Base-by-base conservation (phyloP, 1,140 invertebrate species). In the Drosophila cardini region DNA sequence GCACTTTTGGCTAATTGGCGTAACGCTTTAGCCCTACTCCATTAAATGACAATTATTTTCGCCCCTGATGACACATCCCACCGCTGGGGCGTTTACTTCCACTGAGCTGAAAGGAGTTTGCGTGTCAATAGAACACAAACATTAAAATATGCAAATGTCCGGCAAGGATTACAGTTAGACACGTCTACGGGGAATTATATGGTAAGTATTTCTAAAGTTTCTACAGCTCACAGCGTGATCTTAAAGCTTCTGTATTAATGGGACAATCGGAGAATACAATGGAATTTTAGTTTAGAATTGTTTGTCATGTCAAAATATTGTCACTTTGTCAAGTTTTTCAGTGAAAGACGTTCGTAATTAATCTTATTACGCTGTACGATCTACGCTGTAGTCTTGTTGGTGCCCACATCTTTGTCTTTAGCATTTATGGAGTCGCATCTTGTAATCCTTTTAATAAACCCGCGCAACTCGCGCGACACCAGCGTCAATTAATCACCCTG, bases 391-490 rank as follows among this genome's bases (percentile, higher is more conserved):
- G 42, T 38, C 30, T 10, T 46, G 4, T 32, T 42, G 46, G 53
- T 71, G 62, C 43, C 58, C 16, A 55, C 60, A 50, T 74, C 43
- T 38, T 26, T 50, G 56, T 38, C 34, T 26, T 26, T 43, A 65
- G 55, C 69, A 57, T 72, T 85, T 78, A 74, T 77, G 72, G 64
- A 77, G 34, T 43, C 52, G 34, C 65, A 64, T 72, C 72, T 69
- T 83, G 78, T 83, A 89, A 84, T 89, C 80, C 80, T 81, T 90
- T 80, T 80, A 80, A 90, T 90, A 90, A 89, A 53, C 72, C 84
- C 76, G 84, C 79, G 63, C 79, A 75, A 50, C 72, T 70, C 84
- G 73, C 50, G 79, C 84, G 84, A 89, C 84, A 89, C 73, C 43
- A 75, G 48, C 64, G 71, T 69, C 78, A 89, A 89, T 89, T 89